Evolutionary conservation across 2,113 vertebrate species (phyloP), one percentile per base, ranked within the genome.

Genomic region (Falcunculus frontatus): DNA sequence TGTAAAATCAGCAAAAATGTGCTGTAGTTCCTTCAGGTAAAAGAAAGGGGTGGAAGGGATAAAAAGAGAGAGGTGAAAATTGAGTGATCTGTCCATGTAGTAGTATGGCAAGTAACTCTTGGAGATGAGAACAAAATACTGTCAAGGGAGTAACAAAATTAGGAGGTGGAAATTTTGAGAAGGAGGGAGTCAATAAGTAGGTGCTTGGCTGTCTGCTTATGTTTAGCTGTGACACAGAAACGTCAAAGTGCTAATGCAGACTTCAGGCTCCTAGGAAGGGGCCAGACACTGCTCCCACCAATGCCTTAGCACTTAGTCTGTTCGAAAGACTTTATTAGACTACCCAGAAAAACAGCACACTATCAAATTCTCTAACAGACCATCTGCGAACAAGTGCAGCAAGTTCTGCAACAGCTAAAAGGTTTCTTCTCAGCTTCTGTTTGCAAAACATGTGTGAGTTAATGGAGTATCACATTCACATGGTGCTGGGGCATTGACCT

Each of bases 381-480:
- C 84, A 70, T 80, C 84, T 90, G n/a, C 3, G 55, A 84, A 84
- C 91, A 95, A 86, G 9, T 47, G 35, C 78, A 86, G 80, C 84
- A 72, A 95, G 41, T 79, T 50, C 83, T 94, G 55, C 59, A 87
- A 52, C 57, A 95, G 60, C 84, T 41, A 80, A 97, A 89, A 94
- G 67, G 92, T 93, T 97, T 94, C 74, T 73, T 90, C 84, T 89
- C 77, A 88, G 78, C 93, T 75, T 97, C 87, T 98, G 90, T 97
- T 97, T 97, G 94, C 92, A 96, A 97, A 98, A 97, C 92, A 95
- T 95, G 57, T 30, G 35, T 81, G 75, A 91, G 84, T 92, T 97
- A 95, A 97, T 97, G 87, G 95, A 93, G 84, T 95, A 96, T 96
- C 92, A 84, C 30, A 44, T 97, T 94, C 93, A 85, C 86, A 72